Base-by-base conservation (phyloP, 2,888 invertebrate genomes). In the Eupithecia vulgata region DNA sequence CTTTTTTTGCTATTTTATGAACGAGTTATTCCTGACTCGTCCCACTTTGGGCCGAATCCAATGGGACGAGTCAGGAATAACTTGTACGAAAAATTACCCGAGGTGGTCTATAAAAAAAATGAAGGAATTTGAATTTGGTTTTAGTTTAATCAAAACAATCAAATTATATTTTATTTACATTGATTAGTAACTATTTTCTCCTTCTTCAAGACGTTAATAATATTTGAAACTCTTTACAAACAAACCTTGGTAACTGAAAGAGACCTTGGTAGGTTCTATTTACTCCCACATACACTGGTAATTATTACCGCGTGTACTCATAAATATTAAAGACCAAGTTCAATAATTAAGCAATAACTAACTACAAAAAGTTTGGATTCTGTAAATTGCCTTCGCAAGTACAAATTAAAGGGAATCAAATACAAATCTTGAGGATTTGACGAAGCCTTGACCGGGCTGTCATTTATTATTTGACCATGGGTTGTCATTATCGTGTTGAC, bases 341-440 rank as follows among this genome's bases (percentile, higher is more conserved):
- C 30, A 10, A 34, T 34, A 34, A 34, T 62, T 62, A 62, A 62
- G 34, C 5, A 64, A 57, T 57, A 57, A 25, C 12, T 61, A 34
- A 3, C n/a, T 8, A 64, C 62, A 64, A 64, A 64, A 64, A 64
- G 62, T 10, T 64, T 61, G 34, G 4, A 37, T 64, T 64, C 37
- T 34, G 57, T 57, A 35, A 37, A 64, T 64, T 64, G 7, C n/a
- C 62, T 35, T 64, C 62, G 62, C 15, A n/a, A 64, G 37, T 5
- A 37, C 34, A 34, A 37, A 35, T 35, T n/a, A n/a, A 21, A 64
- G 37, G 21, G 62, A 64, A 25, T 25, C 57, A 25, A 57, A 57
- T 12, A 57, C 57, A 57, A 25, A 25, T 61, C 34, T 34, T 64
- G 62, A 35, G n/a, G 62, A 35, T 64, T 64, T 64, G 34, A 25